Evolutionary conservation across 1,140 invertebrate species (phyloP), one percentile per base, ranked within the genome.

Genomic region (Diploscapter pachys): DNA sequence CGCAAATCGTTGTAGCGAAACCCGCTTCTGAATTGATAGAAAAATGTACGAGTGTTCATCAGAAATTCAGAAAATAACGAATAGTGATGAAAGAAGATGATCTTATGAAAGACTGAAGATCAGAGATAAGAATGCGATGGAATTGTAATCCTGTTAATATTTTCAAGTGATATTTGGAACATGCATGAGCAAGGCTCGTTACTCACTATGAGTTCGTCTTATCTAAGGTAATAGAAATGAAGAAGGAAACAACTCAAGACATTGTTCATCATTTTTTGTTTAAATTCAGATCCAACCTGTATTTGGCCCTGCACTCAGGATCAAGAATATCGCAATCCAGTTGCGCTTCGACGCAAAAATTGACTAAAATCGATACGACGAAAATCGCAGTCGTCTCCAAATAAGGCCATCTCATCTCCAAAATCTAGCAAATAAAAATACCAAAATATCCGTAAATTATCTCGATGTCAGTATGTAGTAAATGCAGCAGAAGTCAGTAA

Each of bases 291-390:
- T 55, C 61, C 49, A 49, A 62, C 71, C 71, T 68, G 56, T 79
- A 80, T 57, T 75, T 62, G 5, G 77, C 77, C 9, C 81, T 59
- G 65, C 81, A 83, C 2, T 52, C 77, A 2, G 81, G 79, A 73
- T 83, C 81, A 50, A 83, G 76, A 11, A 83, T 79, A 72, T 83
- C 79, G 73, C 81, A 83, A 52, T 78, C 71, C 2, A 76, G 48
- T 62, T 76, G 70, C 31, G 31, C 31, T 31, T 31, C 31, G 31
- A 31, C 31, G 31, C 31, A 31, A 31, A 31, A 31, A 31, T 31
- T 31, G 31, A 31, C 31, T 31, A 31, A 31, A 31, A 31, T 31
- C 31, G 31, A 31, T 31, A 31, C 1, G 31, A 31, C 31, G 31
- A 31, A 31, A 31, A 31, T 31, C 31, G 31, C 31, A 31, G 31